Evolutionary conservation across 2,113 vertebrate species (phyloP).

Genomic region (Taurulus bubalis): DNA sequence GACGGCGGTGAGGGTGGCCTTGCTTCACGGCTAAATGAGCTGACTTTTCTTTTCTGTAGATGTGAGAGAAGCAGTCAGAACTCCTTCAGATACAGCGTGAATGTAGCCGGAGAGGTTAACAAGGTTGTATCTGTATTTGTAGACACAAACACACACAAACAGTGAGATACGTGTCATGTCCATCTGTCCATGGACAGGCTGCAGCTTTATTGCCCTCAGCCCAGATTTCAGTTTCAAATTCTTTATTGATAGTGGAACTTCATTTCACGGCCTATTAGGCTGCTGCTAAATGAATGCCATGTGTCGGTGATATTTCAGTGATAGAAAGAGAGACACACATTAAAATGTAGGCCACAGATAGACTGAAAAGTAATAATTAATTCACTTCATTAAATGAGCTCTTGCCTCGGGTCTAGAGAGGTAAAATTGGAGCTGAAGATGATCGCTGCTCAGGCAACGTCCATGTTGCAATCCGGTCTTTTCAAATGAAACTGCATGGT

Average conservation of each 20-base stretch:
- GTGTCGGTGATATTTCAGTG: constrained; percentile 18
- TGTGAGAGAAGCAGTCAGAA: constrained; percentile 8
- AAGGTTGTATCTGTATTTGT: not conserved
- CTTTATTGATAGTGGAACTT: constrained; percentile 40
- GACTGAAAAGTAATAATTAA: constrained; percentile 17
- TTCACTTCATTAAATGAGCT: constrained; percentile 28
- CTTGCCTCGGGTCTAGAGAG: constrained; percentile 19
- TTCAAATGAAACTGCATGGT: not conserved
- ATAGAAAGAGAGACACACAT: not conserved
- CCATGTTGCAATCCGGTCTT: constrained; percentile 22
- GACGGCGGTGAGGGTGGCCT: not conserved
- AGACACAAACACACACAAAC: constrained; percentile 14
- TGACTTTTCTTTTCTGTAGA: constrained; percentile 8
- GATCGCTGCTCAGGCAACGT: not conserved
- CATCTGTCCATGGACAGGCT: constrained; percentile 19
- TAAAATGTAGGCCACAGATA: constrained; percentile 39
- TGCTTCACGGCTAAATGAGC: not conserved
- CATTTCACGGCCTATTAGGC: constrained; percentile 49
- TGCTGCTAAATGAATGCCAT: constrained; percentile 25
- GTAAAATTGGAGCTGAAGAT: constrained; percentile 10
- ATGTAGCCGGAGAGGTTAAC: not conserved
- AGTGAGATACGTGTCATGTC: constrained; percentile 5
- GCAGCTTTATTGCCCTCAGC: constrained; percentile 13
- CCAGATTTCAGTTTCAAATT: constrained; percentile 43
- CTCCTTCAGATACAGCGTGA: not conserved